phyloP scores from a whole-genome alignment of 1,140 invertebrate genomes.

The Bradynema listronoti region DNA sequence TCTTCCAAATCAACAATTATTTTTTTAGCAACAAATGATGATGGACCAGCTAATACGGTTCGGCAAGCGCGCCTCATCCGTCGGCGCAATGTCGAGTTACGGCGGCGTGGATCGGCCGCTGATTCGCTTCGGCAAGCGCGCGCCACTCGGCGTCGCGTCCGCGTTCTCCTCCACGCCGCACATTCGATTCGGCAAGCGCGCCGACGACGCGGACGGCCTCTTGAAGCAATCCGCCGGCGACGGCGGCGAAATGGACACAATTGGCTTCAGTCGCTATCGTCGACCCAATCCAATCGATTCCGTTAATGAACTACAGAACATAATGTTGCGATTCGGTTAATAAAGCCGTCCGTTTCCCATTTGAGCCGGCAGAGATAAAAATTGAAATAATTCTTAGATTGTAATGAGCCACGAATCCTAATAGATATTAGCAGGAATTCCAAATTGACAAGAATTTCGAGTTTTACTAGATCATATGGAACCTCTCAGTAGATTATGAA shows the following conservation, averaged over 20 bases:
- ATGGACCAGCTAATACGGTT: not conserved
- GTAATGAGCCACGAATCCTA: not conserved
- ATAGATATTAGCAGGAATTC: not conserved
- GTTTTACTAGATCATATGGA: not conserved
- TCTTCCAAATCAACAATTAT: not conserved
- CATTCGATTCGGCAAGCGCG: conserved; percentile 37
- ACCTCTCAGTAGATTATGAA: not conserved
- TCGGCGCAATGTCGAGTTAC: conserved; percentile 34
- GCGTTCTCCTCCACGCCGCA: conserved; percentile 22
- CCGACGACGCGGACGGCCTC: not conserved
- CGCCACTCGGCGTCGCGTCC: not conserved
- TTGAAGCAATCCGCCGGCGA: conserved; percentile 2
- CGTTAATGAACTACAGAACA: too few species aligned
- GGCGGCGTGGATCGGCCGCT: conserved; percentile 26
- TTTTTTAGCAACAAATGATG: conserved; percentile 3
- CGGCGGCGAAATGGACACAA: conserved; percentile 7
- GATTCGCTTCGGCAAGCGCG: conserved; percentile 40
- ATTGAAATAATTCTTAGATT: not conserved
- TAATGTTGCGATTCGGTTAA: conserved; percentile 27
- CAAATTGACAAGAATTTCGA: not conserved
- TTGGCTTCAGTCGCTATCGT: conserved; percentile 11
- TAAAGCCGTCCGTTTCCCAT: not conserved
- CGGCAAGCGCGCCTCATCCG: conserved; percentile 15
- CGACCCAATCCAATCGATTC: conserved; percentile 23
- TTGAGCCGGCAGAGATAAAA: not conserved